Conservation (phyloP, 2,888 invertebrate genomes). For the Caenorhabditis sp. region DNA sequence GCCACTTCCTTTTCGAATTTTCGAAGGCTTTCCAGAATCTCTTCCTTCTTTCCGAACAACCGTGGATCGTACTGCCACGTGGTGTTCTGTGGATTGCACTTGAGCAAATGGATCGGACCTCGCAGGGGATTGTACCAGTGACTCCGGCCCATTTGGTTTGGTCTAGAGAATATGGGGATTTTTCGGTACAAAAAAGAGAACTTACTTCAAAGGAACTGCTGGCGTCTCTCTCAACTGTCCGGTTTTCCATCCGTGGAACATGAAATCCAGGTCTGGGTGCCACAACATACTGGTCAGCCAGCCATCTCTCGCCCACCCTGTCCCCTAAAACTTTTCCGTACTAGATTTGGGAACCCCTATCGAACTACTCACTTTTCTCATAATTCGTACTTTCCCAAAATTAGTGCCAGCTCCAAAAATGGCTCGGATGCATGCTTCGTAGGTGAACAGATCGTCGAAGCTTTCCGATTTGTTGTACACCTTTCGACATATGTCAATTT, state of each 20-base stretch:
- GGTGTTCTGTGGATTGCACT: slow-evolving; percentile 40
- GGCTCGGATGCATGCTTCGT: slow-evolving; percentile 67
- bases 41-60: slow-evolving; percentile 27
- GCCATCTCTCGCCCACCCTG: slow-evolving; percentile 58
- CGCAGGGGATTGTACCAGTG: slow-evolving; percentile 50
- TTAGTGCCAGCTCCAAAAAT: slow-evolving; percentile 62
- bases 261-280: slow-evolving; percentile 60
- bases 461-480: slow-evolving; percentile 59
- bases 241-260: slow-evolving; percentile 62
- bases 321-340: slow-evolving; percentile 38
- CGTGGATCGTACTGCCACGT: slow-evolving; percentile 42
- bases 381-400: slow-evolving; percentile 56
- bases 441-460: slow-evolving; percentile 66
- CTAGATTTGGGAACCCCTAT: not conserved
- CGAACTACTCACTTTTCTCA: slow-evolving; percentile 41
- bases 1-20: slow-evolving; percentile 25
- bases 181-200: not conserved
- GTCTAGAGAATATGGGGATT: slow-evolving; percentile 2
- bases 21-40: slow-evolving; percentile 14
- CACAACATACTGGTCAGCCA: slow-evolving; percentile 60
- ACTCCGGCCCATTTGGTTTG: slow-evolving; percentile 20
- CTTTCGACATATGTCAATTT: slow-evolving; percentile 39
- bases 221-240: slow-evolving; percentile 31
- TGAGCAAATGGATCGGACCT: slow-evolving; percentile 35
- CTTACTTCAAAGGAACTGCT: slow-evolving; percentile 18